These are phyloP conservation scores for Mesorhabditis sp. DNA, from an alignment of 2,888 invertebrate genomes.

Conservation along the genomic window DNA sequence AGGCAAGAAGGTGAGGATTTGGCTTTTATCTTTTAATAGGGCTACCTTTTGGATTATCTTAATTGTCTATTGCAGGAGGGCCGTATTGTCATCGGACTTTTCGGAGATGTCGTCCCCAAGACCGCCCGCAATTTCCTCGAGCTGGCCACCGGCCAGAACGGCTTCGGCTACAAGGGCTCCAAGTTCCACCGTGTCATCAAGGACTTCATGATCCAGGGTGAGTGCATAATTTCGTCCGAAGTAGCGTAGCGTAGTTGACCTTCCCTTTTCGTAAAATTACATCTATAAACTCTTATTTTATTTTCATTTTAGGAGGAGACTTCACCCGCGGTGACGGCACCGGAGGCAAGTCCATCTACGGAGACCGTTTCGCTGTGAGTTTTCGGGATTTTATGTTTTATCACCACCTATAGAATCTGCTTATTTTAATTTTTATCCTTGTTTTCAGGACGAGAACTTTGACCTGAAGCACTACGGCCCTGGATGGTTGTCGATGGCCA, in stretches of 20 bases:
- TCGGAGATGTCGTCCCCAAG: constrained; percentile 79
- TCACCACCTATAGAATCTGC: not conserved
- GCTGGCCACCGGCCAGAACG: constrained; percentile 67
- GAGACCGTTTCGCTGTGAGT: constrained; percentile 41
- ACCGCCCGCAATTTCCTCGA: constrained; percentile 80
- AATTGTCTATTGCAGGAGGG: constrained; percentile 61
- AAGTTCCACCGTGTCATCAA: constrained; percentile 80
- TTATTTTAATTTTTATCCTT: not conserved
- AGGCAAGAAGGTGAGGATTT: constrained; percentile 22
- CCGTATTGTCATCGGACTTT: constrained; percentile 77
- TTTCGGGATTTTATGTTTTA: not conserved
- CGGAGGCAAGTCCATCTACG: constrained; percentile 57
- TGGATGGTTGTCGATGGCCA: constrained; percentile 88
- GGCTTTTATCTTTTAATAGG: not conserved
- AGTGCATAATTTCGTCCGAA: not conserved
- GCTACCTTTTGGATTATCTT: not conserved
- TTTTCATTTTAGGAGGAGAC: constrained; percentile 50
- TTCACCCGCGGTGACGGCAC: constrained; percentile 59
- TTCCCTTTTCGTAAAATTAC: not conserved
- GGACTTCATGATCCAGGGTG: constrained; percentile 87
- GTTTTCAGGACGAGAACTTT: constrained; percentile 52
- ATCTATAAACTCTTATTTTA: not conserved
- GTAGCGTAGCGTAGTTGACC: too few relatives aligned
- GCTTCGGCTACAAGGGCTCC: constrained; percentile 71
- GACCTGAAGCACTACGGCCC: constrained; percentile 51